Conservation (phyloP, 2,888 invertebrate genomes). For the Chorisops tibialis region DNA sequence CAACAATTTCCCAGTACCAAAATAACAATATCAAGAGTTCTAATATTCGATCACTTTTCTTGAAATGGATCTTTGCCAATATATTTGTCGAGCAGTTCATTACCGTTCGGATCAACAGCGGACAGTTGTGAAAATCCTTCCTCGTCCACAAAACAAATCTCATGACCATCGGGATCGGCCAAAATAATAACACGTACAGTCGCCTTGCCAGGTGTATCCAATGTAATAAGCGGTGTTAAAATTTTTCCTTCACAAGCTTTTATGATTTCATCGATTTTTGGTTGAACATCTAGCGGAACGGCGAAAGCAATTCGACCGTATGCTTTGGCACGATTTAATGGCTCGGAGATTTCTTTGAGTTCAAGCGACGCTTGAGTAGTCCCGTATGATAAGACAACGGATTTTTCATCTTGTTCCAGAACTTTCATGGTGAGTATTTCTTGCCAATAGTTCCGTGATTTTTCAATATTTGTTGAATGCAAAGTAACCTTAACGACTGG, state of each 20-base stretch:
- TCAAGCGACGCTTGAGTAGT: slow-evolving; percentile 74
- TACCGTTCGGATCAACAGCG: slow-evolving; percentile 77
- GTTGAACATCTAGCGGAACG: slow-evolving; percentile 73
- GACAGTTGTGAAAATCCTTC: slow-evolving; percentile 89
- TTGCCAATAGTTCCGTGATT: slow-evolving; percentile 81
- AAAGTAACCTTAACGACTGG: slow-evolving; percentile 78
- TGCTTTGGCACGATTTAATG: slow-evolving; percentile 80
- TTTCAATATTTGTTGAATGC: slow-evolving; percentile 70
- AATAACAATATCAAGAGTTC: neutral
- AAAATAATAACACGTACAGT: slow-evolving; percentile 94
- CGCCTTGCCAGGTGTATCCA: slow-evolving; percentile 97
- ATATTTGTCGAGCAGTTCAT: slow-evolving; percentile 72
- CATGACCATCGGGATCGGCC: slow-evolving; percentile 95
- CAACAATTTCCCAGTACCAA: neutral
- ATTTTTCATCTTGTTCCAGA: slow-evolving; percentile 61
- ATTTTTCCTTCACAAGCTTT: slow-evolving; percentile 69
- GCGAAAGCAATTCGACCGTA: slow-evolving; percentile 96
- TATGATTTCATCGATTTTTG: slow-evolving; percentile 71
- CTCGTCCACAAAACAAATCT: slow-evolving; percentile 98
- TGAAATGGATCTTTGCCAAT: slow-evolving; percentile 57
- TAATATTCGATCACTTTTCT: slow-evolving; percentile 34
- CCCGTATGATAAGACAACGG: slow-evolving; percentile 66
- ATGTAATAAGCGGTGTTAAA: slow-evolving; percentile 82
- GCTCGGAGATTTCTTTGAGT: slow-evolving; percentile 51
- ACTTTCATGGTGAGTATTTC: slow-evolving; percentile 71